Base-by-base conservation (phyloP, 2,888 invertebrate genomes). In the Amiota minor region DNA sequence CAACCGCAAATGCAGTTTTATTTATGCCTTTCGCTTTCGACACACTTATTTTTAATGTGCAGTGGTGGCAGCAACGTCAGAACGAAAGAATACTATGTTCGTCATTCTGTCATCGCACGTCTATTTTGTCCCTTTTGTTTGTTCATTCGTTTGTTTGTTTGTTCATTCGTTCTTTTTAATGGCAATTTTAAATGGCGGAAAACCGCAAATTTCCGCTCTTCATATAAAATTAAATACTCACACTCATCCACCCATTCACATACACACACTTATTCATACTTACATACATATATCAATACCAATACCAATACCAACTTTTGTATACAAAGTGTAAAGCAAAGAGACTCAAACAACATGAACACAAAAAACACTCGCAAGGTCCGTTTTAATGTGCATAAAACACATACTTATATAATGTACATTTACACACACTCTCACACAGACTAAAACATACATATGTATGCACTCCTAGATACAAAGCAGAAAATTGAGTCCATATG, bases 201-300 rank as follows among this genome's bases (percentile, higher is more conserved):
- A 80, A 74, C 83, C 85, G 78, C 81, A 82, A 84, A 82, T 83
- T 83, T 83, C 85, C 85, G 85, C 79, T 82, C 80, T 81, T 84
- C 80, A 83, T 83, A 82, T 73, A 81, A 79, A 83, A 83, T 83
- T 81, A 82, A 83, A 84, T 77, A 77, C 78, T 84, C 81, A 83
- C 80, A 82, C 75, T 59, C 69, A 14, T n/a, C n/a, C 23, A 70
- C 71, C 73, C 74, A 74, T 72, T 72, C 62, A 70, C 75, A 71
- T 70, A 67, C 46, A 72, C 75, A 76, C 73, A 75, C 77, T 72
- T 46, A 53, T 20, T 16, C 67, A 65, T 23, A 55, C 72, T 45
- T 20, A 45, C 35, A 72, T 46, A 47, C 62, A 55, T 14, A 62
- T 74, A 62, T 70, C 75, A 1, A 35, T 35, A 6, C 35, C 6